These are phyloP conservation scores for Engraulis encrasicolus DNA, from an alignment of 2,113 vertebrate species.

Conservation along the genomic window DNA sequence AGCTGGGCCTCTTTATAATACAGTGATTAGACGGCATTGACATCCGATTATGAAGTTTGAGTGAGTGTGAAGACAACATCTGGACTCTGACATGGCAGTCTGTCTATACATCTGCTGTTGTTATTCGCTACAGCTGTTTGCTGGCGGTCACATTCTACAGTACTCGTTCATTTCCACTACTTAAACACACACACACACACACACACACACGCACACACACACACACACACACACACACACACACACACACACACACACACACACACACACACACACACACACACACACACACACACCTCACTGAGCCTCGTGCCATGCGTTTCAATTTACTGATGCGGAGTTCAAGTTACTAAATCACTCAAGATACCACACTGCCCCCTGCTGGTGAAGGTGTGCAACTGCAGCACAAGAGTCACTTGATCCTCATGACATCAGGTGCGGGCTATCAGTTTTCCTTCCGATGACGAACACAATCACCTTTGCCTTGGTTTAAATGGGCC, in stretches of 20 bases:
- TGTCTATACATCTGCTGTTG: not conserved
- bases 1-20: not conserved
- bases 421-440: not conserved
- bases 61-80: not conserved
- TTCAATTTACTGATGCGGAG: not conserved
- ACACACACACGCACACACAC: too few species aligned
- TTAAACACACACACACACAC: too few species aligned
- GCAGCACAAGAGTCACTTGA: not conserved
- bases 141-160: not conserved
- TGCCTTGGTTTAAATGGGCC: not conserved
- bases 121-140: not conserved
- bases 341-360: too few species aligned
- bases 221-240: too few species aligned
- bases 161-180: not conserved
- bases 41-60: not conserved
- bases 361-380: constrained; percentile 3
- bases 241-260: too few species aligned
- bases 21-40: not conserved
- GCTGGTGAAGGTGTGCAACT: not conserved
- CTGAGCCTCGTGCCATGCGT: not conserved
- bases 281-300: not conserved
- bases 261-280: too few species aligned
- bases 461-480: not conserved
- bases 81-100: not conserved
- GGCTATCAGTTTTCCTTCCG: not conserved